Evolutionary conservation across 2,888 invertebrate genomes (phyloP).

Genomic region (Sphaerophoria taeniata): DNA sequence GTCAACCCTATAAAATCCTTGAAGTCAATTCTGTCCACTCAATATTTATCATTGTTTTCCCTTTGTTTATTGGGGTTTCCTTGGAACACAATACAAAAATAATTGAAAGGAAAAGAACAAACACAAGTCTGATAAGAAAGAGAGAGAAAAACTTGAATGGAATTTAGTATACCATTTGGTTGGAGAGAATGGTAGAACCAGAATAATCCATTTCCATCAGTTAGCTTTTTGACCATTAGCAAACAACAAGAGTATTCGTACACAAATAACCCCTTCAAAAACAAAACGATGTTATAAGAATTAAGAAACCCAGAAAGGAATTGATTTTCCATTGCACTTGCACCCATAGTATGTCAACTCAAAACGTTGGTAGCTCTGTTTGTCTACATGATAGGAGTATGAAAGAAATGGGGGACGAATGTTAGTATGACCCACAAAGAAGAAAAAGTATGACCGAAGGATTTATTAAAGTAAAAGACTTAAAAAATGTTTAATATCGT

Average conservation of each 20-base stretch:
- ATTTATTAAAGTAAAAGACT: too few species aligned
- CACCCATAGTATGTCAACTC: not conserved
- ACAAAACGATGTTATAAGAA: conserved; percentile 68
- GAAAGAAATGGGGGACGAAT: too few species aligned
- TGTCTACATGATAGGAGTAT: too few species aligned
- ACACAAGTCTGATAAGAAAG: not conserved
- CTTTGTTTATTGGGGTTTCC: conserved; percentile 15
- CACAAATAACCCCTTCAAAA: conserved; percentile 59
- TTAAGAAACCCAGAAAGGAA: conserved; percentile 73
- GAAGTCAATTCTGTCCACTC: conserved; percentile 56
- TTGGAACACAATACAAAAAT: not conserved
- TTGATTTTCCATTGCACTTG: conserved; percentile 37
- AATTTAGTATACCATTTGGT: conserved; percentile 46
- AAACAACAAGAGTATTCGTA: conserved; percentile 45
- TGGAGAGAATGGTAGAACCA: not conserved
- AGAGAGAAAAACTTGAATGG: conserved; percentile 13
- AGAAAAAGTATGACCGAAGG: too few species aligned
- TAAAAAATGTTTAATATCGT: too few species aligned
- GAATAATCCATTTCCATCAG: conserved; percentile 8
- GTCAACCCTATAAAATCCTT: conserved; percentile 69
- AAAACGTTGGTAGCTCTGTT: too few species aligned
- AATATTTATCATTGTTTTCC: conserved; percentile 24
- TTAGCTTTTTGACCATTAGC: conserved; percentile 22
- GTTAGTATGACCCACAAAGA: too few species aligned
- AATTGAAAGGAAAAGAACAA: not conserved